Percentiles rank a stretch among this genome's conserved stretches.
Evolutionary conservation across 2,113 vertebrate species (phyloP).

Genomic region (Limanda limanda): DNA sequence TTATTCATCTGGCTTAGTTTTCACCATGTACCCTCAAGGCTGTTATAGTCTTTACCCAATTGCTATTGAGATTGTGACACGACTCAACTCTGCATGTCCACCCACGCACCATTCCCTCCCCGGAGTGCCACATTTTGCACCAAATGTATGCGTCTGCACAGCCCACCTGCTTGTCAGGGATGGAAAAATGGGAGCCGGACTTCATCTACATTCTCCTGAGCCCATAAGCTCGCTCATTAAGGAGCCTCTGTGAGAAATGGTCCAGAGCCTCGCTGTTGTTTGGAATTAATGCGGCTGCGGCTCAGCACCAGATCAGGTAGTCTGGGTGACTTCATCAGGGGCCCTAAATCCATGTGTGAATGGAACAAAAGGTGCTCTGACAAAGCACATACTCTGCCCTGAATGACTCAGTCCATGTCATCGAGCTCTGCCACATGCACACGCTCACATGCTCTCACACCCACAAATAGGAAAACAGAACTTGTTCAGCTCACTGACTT

Average conservation of each 20-base stretch:
- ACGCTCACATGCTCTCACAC: slow-evolving; percentile 18
- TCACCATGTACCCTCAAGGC: slow-evolving; percentile 44
- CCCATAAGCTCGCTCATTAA: slow-evolving; percentile 52
- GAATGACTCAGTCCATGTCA: slow-evolving; percentile 70
- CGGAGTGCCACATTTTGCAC: slow-evolving; percentile 58
- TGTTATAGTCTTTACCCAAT: slow-evolving; percentile 29
- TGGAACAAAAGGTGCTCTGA: slow-evolving; percentile 70
- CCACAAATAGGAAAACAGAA: slow-evolving; percentile 56
- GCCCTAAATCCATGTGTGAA: slow-evolving; percentile 57
- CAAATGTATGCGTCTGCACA: slow-evolving; percentile 78
- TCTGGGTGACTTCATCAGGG: slow-evolving; percentile 63
- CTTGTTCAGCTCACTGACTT: slow-evolving; percentile 44
- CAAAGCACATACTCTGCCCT: slow-evolving; percentile 64
- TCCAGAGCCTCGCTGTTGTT: slow-evolving; percentile 47
- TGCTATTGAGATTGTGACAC: slow-evolving; percentile 45
- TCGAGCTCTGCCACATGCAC: slow-evolving; percentile 40
- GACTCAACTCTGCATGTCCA: slow-evolving; percentile 55
- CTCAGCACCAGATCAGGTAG: slow-evolving; percentile 51
- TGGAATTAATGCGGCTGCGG: slow-evolving; percentile 74
- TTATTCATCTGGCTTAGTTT: slow-evolving; percentile 62
- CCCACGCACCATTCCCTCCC: slow-evolving; percentile 49
- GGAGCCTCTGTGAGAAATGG: slow-evolving; percentile 58
- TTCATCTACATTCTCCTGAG: slow-evolving; percentile 54
- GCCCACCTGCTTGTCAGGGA: slow-evolving; percentile 43
- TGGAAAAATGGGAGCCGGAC: slow-evolving; percentile 74